Conservation (phyloP, 53 echinoderm and acorn worm genomes). For the Pentamera pediparva region DNA sequence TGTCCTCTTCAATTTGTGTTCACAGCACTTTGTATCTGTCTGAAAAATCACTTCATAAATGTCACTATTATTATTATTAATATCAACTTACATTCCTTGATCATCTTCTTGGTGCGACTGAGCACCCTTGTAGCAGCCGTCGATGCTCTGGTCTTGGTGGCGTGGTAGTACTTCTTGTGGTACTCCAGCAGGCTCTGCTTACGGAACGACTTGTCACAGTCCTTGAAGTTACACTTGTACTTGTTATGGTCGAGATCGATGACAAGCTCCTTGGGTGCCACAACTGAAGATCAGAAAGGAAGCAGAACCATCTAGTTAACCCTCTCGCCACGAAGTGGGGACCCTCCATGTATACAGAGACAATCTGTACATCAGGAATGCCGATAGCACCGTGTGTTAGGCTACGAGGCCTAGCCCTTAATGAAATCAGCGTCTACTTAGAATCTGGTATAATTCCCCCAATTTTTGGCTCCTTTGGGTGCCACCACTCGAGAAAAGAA, state of each 20-base stretch:
- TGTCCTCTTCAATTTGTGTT: too few species aligned
- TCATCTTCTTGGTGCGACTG: slow-evolving; percentile 51
- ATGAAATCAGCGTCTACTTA: too few species aligned
- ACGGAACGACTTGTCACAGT: slow-evolving; percentile 83
- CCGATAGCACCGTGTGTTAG: too few species aligned
- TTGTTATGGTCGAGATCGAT: slow-evolving; percentile 95
- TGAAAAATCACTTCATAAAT: not conserved
- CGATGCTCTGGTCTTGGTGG: slow-evolving; percentile 33
- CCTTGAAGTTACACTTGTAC: slow-evolving; percentile 83
- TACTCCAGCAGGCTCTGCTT: slow-evolving; percentile 80
- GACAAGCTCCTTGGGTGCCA: slow-evolving; percentile 89
- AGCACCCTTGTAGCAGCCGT: slow-evolving; percentile 47
- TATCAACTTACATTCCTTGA: slow-evolving; percentile 42
- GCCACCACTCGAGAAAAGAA: too few species aligned
- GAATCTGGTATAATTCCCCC: too few species aligned
- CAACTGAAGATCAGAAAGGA: slow-evolving; percentile 39
- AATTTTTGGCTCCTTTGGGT: too few species aligned
- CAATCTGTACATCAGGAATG: too few species aligned
- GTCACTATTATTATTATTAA: not conserved
- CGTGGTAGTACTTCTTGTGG: slow-evolving; percentile 95
- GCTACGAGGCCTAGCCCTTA: too few species aligned
- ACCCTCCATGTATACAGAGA: too few species aligned
- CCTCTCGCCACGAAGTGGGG: too few species aligned
- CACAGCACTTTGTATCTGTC: too few species aligned
- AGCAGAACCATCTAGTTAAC: not conserved